Base-by-base conservation (phyloP, 2,797 vertebrate species). In the Gadopsis bispinosus region DNA sequence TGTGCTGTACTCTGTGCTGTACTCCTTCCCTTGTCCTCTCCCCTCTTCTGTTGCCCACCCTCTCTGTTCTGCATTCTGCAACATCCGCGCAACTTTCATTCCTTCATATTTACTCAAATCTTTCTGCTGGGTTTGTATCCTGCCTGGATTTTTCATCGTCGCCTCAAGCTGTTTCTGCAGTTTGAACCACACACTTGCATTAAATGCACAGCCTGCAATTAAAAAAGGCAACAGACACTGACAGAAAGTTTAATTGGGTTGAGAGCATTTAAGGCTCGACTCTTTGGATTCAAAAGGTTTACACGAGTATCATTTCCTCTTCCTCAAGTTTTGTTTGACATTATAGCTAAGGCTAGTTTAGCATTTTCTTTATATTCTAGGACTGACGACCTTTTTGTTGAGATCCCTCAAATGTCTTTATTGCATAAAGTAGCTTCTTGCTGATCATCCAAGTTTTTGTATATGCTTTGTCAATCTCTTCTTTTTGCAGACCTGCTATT, bases 31-130 rank as follows among this genome's bases (percentile, higher is more conserved):
- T 84, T 81, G 84, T 91, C 87, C 89, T 83, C 84, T 87, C 90
- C 88, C 83, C 88, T 90, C 87, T 85, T 88, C 92, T 87, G 83
- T 87, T 88, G 87, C 90, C 74, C 81, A 80, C 80, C 84, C 88
- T 86, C 86, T 89, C 79, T 83, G 73, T 83, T 85, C 78, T 92
- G 85, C 85, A 89, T 83, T 92, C 92, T 88, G 92, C 92, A 93
- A 86, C 83, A 87, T 84, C 76, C 87, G 20, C 22, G 58, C 39
- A 89, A 91, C 87, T 90, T 91, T 90, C 78, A 85, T 69, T 85
- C 85, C 83, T 87, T 81, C 71, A 13, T 56, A n/a, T 86, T 66
- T 47, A 26, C 79, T 88, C 65, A 22, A 55, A 55, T 65, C 43
- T 71, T 29, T 65, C 39, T 20, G 43, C 60, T 47, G 1, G 2